Percentiles rank a stretch among this genome's conserved stretches.
These are phyloP conservation scores for Limnephilus rhombicus DNA, from an alignment of 2,888 invertebrate species.

Conservation along the genomic window DNA sequence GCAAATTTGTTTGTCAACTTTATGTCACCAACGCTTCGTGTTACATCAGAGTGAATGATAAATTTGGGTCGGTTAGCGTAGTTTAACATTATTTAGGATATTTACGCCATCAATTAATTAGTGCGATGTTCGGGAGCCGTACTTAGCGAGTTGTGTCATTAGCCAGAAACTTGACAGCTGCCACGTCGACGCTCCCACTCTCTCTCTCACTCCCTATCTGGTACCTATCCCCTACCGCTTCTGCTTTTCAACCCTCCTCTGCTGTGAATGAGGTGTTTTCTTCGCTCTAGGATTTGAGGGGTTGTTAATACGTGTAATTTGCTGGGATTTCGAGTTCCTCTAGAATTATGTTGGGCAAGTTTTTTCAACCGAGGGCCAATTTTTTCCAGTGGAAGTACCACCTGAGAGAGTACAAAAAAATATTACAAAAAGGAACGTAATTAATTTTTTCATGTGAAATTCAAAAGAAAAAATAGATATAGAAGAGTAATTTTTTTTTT, in stretches of 20 bases:
- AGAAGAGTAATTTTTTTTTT: too few species aligned
- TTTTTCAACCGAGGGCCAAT: not conserved
- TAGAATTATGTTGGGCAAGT: not conserved
- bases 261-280: not conserved
- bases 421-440: not conserved
- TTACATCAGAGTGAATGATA: not conserved
- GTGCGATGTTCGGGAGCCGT: not conserved
- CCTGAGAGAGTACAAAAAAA: not conserved
- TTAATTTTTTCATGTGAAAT: not conserved
- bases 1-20: not conserved
- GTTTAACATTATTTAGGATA: not conserved
- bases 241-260: not conserved
- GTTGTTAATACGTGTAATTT: too few species aligned
- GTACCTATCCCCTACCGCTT: not conserved
- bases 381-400: not conserved
- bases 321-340: not conserved
- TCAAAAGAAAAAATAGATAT: too few species aligned
- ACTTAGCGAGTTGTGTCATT: not conserved
- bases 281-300: not conserved
- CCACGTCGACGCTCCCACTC: not conserved
- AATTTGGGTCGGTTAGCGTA: not conserved
- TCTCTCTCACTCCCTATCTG: not conserved
- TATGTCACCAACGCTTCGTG: not conserved
- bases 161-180: not conserved
- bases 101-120: conserved; percentile 1